A percentile compares a stretch with the other conserved stretches of the same genome.
These are phyloP conservation scores for Dipodomys ordii DNA, from an alignment of 2,113 vertebrate genomes.

Conservation along the genomic window DNA sequence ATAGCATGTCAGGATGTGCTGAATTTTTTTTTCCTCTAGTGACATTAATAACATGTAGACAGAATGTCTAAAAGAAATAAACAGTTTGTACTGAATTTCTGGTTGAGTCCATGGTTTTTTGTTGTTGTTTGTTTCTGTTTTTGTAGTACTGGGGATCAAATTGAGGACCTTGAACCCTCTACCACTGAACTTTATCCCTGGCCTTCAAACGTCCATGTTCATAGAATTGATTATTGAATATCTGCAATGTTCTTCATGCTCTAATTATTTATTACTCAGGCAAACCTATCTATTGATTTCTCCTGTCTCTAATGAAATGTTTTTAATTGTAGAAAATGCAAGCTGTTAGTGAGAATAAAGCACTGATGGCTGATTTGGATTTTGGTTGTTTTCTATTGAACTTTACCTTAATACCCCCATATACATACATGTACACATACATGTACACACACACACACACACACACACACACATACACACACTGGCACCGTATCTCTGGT, in stretches of 20 bases:
- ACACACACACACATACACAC: too few species aligned
- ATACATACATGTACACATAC: not conserved
- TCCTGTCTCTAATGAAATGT: not conserved
- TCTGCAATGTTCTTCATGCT: not conserved
- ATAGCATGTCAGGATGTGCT: too few species aligned
- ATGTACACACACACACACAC: too few species aligned
- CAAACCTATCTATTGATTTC: not conserved
- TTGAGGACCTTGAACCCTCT: too few species aligned
- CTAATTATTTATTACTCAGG: not conserved
- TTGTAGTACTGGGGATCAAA: too few species aligned
- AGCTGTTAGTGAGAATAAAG: not conserved
- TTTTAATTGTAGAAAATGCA: not conserved
- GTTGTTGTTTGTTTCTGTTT: too few species aligned
- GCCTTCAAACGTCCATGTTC: not conserved
- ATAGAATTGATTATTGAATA: not conserved
- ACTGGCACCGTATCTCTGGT: not conserved
- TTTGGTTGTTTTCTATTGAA: not conserved
- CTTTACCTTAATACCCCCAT: not conserved
- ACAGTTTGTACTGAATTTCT: not conserved
- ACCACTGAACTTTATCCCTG: too few species aligned
- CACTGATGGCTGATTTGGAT: not conserved
- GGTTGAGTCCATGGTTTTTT: not conserved
- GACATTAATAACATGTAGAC: not conserved
- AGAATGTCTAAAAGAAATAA: slow-evolving; percentile 5
- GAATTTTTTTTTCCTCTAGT: slow-evolving; percentile 34